Base-by-base conservation (phyloP, 2,797 vertebrate species). In the Gambelia wislizenii region DNA sequence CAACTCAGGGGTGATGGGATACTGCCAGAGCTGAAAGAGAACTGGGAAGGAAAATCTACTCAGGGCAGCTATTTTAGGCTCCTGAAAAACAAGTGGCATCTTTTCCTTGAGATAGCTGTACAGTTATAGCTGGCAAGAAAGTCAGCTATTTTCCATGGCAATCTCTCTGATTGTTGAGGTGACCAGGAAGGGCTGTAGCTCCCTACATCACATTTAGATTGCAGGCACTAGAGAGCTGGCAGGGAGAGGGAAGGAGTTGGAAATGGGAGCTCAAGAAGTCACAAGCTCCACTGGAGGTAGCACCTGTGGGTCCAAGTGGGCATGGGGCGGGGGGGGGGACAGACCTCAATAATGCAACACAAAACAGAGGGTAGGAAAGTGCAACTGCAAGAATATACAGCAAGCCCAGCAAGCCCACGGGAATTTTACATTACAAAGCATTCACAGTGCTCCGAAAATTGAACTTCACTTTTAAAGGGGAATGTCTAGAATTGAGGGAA, bases 351-450 rank as follows among this genome's bases (percentile, higher is more conserved):
- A 16, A 77, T n/a, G n/a, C 54, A 72, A 72, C 77, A 79, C 22
- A 61, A 76, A 74, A 52, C 14, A 54, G 27, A 76, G 81, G 3
- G 30, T 70, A 86, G 39, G 54, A 75, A 83, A 86, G 70, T 86
- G 79, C 84, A 76, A 64, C 25, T 69, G 81, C 85, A 85, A 83
- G 70, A 83, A 80, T 59, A 39, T 78, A 85, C 75, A 72, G 83
- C 75, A 47, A 79, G 61, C 33, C 79, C 87, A 52, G n/a, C 33
- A 22, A 59, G 42, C 9, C 59, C 56, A 67, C 52, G 52, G 70
- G 84, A 8, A 76, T 64, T 82, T n/a, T 52, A 82, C 77, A 25
- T 54, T 30, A 82, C 64, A 76, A 64, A 72, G 78, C 59, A 86
- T 82, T 86, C n/a, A 54, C 69, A 75, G n/a, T 39, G 44, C 33